phyloP scores from a whole-genome alignment of 2,888 invertebrate genomes.

The Torymus aiolomorphi region DNA sequence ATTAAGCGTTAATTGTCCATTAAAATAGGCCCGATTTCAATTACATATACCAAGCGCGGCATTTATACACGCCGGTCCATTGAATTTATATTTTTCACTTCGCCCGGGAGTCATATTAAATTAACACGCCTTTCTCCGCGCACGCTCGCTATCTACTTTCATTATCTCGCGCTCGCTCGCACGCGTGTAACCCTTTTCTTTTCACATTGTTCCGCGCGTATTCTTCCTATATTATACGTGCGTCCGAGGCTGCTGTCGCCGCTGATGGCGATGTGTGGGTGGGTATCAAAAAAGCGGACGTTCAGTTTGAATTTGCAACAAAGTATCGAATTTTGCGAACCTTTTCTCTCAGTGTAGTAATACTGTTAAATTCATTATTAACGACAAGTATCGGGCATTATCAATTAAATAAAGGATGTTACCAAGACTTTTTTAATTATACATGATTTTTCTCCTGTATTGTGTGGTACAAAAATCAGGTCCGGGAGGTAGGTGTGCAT shows the following conservation, averaged over 20 bases:
- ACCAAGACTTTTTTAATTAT: too few relatives aligned
- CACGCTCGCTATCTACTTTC: slow-evolving; percentile 25
- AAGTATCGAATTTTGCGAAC: too few relatives aligned
- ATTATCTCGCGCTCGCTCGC: slow-evolving; percentile 38
- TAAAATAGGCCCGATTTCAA: slow-evolving; percentile 29
- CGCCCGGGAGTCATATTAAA: slow-evolving; percentile 34
- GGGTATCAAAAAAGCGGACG: too few relatives aligned
- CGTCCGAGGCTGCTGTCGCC: too few relatives aligned
- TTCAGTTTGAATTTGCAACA: too few relatives aligned
- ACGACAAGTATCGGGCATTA: too few relatives aligned
- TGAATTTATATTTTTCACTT: slow-evolving; percentile 26
- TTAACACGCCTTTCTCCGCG: slow-evolving; percentile 52
- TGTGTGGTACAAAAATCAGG: too few relatives aligned
- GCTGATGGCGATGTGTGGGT: not conserved
- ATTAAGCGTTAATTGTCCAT: slow-evolving; percentile 13
- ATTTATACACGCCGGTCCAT: slow-evolving; percentile 9
- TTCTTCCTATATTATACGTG: not conserved
- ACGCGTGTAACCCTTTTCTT: slow-evolving; percentile 32
- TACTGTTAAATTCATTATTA: too few relatives aligned
- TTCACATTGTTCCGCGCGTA: slow-evolving; percentile 28
- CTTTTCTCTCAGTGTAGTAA: too few relatives aligned
- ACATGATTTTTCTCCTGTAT: too few relatives aligned
- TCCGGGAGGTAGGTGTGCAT: too few relatives aligned
- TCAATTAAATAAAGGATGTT: too few relatives aligned
- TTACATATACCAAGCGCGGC: not conserved